Evolutionary conservation across 2,888 invertebrate genomes (phyloP).

Genomic region (Biston betularia): DNA sequence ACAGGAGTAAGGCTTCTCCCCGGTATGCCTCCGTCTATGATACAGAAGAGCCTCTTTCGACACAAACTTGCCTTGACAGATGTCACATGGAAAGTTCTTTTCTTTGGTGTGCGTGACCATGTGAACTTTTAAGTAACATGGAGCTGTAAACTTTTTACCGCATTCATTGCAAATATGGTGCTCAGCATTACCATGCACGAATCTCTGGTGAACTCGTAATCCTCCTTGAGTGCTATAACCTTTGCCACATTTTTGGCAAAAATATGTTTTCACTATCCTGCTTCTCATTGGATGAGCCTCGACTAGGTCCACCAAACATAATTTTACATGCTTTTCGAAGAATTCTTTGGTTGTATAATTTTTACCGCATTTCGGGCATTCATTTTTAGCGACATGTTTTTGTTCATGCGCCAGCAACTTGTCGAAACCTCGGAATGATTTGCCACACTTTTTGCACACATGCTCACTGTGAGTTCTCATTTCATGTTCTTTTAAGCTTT

Average conservation of each 20-base stretch:
- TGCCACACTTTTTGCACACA: constrained; percentile 74
- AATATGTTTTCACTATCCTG: constrained; percentile 60
- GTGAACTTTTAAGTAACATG: constrained; percentile 73
- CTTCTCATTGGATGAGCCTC: constrained; percentile 74
- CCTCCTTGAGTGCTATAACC: constrained; percentile 75
- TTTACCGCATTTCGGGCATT: constrained; percentile 77
- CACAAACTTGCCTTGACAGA: constrained; percentile 72
- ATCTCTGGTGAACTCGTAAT: constrained; percentile 72
- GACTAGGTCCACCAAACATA: constrained; percentile 67
- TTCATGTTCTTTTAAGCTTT: constrained; percentile 63
- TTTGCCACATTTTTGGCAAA: constrained; percentile 72
- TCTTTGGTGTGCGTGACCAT: constrained; percentile 78
- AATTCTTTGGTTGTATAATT: constrained; percentile 71
- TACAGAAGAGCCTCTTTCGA: constrained; percentile 77
- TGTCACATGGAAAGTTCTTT: constrained; percentile 73
- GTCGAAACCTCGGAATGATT: constrained; percentile 62
- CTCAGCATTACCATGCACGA: constrained; percentile 73
- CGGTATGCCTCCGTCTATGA: constrained; percentile 76
- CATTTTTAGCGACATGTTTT: constrained; percentile 65
- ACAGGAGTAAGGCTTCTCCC: constrained; percentile 77
- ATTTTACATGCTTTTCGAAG: constrained; percentile 68
- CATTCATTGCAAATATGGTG: constrained; percentile 72
- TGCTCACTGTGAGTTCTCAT: constrained; percentile 57
- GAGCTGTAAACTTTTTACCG: constrained; percentile 77
- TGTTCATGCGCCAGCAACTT: constrained; percentile 69